A percentile compares a stretch with the other conserved stretches of the same genome.
Conservation (phyloP, 1,140 invertebrate genomes). For the Scaptomyza montana region DNA sequence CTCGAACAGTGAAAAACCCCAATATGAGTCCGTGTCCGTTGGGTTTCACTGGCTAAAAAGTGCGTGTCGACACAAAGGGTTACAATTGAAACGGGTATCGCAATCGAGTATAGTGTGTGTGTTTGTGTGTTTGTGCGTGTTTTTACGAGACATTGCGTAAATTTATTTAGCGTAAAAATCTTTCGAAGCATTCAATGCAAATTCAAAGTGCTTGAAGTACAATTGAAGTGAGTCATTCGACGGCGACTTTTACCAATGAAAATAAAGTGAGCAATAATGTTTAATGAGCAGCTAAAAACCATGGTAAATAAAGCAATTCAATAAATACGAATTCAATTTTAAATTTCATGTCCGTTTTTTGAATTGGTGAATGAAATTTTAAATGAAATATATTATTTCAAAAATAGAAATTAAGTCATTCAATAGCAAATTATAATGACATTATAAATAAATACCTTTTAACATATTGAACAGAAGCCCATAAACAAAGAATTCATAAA, state of each 20-base stretch:
- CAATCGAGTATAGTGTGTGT: conserved; percentile 10
- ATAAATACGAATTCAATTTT: not conserved
- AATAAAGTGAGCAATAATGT: conserved; percentile 1
- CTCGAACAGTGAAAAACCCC: conserved; percentile 50
- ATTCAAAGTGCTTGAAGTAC: conserved; percentile 13
- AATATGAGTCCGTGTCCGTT: conserved; percentile 28
- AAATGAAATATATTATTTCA: not conserved
- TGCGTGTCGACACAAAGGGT: conserved; percentile 16
- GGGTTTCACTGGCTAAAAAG: not conserved
- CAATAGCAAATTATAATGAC: conserved; percentile 14
- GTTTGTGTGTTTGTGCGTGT: conserved; percentile 11
- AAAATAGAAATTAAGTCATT: not conserved
- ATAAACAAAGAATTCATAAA: not conserved
- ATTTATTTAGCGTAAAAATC: conserved; percentile 27
- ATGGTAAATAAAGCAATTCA: conserved; percentile 39
- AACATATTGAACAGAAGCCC: conserved; percentile 4
- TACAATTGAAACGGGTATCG: not conserved
- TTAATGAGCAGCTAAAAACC: conserved; percentile 1
- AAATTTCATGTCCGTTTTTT: not conserved
- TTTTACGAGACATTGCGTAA: conserved; percentile 28
- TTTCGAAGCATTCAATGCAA: conserved; percentile 12
- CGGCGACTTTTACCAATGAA: conserved; percentile 25
- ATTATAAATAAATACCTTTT: conserved; percentile 7
- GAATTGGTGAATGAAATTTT: not conserved
- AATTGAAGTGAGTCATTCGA: conserved; percentile 46